These are phyloP conservation scores for Oreonectes daqikongensis DNA, from an alignment of 2,797 vertebrate genomes.

Conservation along the genomic window DNA sequence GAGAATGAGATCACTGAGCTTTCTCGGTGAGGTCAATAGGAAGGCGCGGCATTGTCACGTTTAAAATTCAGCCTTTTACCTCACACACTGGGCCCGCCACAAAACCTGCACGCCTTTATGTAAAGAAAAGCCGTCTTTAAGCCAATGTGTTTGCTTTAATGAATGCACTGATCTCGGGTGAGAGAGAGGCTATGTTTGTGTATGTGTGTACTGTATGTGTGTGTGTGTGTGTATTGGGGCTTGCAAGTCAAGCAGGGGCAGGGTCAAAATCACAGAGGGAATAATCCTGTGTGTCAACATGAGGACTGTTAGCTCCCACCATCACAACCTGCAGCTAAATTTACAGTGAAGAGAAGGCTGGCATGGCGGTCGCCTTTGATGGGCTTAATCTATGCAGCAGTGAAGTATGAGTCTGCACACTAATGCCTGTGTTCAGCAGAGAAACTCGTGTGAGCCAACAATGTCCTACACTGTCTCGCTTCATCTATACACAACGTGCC, in stretches of 20 bases:
- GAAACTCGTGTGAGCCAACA: constrained; percentile 55
- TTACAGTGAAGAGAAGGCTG: constrained; percentile 68
- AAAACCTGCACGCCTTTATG: constrained; percentile 74
- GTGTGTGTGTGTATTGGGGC: constrained; percentile 53
- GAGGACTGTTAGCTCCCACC: constrained; percentile 67
- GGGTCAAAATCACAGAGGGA: constrained; percentile 75
- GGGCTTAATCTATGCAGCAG: constrained; percentile 61
- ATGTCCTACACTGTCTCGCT: constrained; percentile 43
- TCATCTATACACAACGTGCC: constrained; percentile 29
- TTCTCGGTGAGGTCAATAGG: constrained; percentile 77
- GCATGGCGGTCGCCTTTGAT: constrained; percentile 63
- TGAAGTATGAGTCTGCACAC: constrained; percentile 51
- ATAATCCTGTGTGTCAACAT: constrained; percentile 79
- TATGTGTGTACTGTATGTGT: constrained; percentile 38
- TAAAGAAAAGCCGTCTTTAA: constrained; percentile 75
- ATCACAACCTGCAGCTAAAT: constrained; percentile 64
- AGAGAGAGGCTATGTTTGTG: constrained; percentile 60
- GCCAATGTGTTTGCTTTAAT: constrained; percentile 78
- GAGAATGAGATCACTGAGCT: constrained; percentile 80
- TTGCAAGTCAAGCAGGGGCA: constrained; percentile 74
- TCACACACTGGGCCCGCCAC: constrained; percentile 66
- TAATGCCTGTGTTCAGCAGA: constrained; percentile 43
- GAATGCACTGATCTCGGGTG: constrained; percentile 73
- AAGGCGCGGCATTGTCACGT: constrained; percentile 69
- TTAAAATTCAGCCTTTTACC: constrained; percentile 78